These are phyloP conservation scores for Phaedon cochleariae DNA, from an alignment of 2,888 invertebrate species.

Conservation along the genomic window DNA sequence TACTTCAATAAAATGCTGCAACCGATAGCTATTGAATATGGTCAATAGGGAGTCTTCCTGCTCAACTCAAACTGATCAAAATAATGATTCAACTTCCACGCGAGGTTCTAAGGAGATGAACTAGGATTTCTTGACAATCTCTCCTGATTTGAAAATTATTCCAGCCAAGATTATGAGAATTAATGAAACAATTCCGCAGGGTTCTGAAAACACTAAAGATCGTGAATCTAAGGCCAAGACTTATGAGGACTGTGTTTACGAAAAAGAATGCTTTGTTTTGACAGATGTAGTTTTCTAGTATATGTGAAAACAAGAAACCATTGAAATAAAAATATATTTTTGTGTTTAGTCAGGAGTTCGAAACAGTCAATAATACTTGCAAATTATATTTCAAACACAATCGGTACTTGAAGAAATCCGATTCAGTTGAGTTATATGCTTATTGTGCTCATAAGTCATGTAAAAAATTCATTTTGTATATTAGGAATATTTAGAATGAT, in stretches of 20 bases:
- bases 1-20: too few relatives aligned
- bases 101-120: background rate
- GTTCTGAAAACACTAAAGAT: background rate
- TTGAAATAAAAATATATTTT: background rate
- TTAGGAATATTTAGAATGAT: background rate
- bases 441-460: slow-evolving; percentile 9
- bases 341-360: background rate
- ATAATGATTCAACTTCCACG: background rate
- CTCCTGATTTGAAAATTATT: slow-evolving; percentile 1
- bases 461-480: background rate
- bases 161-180: background rate
- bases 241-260: background rate
- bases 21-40: too few relatives aligned
- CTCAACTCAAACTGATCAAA: background rate
- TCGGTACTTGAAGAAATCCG: slow-evolving; percentile 3
- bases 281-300: background rate
- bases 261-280: background rate
- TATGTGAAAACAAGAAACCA: background rate
- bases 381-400: slow-evolving; percentile 3
- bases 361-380: slow-evolving; percentile 3
- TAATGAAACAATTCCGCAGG: background rate
- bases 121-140: background rate
- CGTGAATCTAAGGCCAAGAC: background rate
- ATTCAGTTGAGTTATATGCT: slow-evolving; percentile 6
- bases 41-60: background rate